Base-by-base conservation (phyloP, 2,888 invertebrate species). In the Dione juno region DNA sequence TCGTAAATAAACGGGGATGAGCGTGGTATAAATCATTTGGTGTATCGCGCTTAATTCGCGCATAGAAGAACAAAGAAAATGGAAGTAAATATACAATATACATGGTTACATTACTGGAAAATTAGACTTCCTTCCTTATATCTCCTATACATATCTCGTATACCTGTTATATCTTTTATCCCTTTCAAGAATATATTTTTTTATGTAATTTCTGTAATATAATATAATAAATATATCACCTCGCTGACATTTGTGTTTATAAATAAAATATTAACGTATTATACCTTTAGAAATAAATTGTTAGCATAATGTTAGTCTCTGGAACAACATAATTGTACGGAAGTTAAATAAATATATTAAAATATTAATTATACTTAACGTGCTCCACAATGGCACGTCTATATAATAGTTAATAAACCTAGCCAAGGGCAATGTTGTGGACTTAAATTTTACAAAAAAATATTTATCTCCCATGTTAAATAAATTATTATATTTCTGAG, bases 1-100 rank as follows among this genome's bases (percentile, higher is more conserved):
- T 84, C 90, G 90, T 92, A 93, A 93, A 93, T 92, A 91, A 92
- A 90, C 76, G 82, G 84, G 92, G 90, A 90, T 92, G 88, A 91
- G 85, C 88, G 84, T 83, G 85, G 86, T 90, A 89, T 92, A 93
- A 93, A 92, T 92, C 92, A 92, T 92, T 92, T 86, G 87, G 82
- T 81, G 83, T 81, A 75, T 76, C 76, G 79, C 77, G 85, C 82
- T 88, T 92, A 90, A 90, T 90, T 91, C 89, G 87, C 84, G 88
- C 87, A 89, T 90, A 90, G 87, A 90, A 90, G 90, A 90, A 91
- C 90, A 90, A 92, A 89, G 88, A 90, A n/a, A 88, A 82, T 81
- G 82, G 83, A 89, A 90, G 91, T 90, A 91, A 90, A 92, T 90
- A 89, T 82, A 88, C 81, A 81, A 92, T 90, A 89, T 82, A 88